These are phyloP conservation scores for Actinernus sp. DNA, from an alignment of 92 coral and sea anemone genomes.

Conservation along the genomic window DNA sequence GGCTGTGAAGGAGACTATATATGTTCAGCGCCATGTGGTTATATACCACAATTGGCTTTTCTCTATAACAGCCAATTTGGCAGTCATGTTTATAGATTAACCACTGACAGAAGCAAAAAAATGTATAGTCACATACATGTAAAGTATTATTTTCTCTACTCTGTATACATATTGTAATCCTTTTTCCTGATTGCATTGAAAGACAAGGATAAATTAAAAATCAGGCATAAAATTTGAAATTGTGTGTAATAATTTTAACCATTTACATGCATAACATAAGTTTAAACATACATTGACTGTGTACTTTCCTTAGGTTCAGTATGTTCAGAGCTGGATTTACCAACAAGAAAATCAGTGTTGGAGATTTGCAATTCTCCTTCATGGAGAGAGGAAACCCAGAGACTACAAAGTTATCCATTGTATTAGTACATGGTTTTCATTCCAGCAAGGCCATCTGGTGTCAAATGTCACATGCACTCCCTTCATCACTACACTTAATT, in stretches of 20 bases:
- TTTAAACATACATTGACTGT: neutral
- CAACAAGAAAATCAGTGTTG: conserved; percentile 58
- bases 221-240: neutral
- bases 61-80: too few relatives aligned
- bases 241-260: too few relatives aligned
- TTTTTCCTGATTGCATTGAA: too few relatives aligned
- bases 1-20: too few relatives aligned
- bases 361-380: conserved; percentile 77
- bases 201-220: too few relatives aligned
- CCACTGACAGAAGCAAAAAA: too few relatives aligned
- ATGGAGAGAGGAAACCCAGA: conserved; percentile 73
- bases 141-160: too few relatives aligned
- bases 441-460: conserved; percentile 85
- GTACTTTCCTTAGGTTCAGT: conserved; percentile 36
- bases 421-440: conserved; percentile 89
- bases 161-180: neutral
- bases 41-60: too few relatives aligned
- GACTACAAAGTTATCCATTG: conserved; percentile 43
- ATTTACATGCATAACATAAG: too few relatives aligned
- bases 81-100: too few relatives aligned
- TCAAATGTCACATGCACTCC: conserved; percentile 66
- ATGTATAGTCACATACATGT: too few relatives aligned
- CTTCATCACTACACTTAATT: conserved; percentile 70
- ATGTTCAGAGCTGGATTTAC: conserved; percentile 69
- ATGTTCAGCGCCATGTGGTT: too few relatives aligned